These are phyloP conservation scores for Glaucopsyche alexis DNA, from an alignment of 2,888 invertebrate species.

Conservation along the genomic window DNA sequence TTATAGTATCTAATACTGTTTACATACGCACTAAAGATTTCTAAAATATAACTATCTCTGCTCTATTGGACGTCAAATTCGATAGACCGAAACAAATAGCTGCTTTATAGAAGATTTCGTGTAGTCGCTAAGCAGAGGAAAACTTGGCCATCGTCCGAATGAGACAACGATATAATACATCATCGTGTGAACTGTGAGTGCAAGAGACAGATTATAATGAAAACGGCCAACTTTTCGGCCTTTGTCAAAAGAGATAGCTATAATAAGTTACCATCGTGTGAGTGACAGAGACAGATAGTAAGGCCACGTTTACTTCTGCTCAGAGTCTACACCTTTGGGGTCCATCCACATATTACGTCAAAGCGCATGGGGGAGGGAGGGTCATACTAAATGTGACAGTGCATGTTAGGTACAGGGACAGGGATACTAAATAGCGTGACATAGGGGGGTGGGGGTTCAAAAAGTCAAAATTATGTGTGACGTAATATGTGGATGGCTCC, in stretches of 20 bases:
- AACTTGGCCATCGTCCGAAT: background rate
- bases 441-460: no score
- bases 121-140: background rate
- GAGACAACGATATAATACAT: background rate
- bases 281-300: background rate
- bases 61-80: constrained; percentile 25
- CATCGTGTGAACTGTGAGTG: background rate
- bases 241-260: background rate
- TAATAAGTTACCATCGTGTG: background rate
- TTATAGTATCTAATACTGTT: constrained; percentile 18
- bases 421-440: no score
- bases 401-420: no score
- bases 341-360: no score
- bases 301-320: background rate
- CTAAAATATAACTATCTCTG: constrained; percentile 14
- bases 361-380: no score
- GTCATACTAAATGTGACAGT: no score
- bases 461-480: no score
- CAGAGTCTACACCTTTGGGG: background rate
- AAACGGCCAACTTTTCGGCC: background rate
- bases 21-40: constrained; percentile 24
- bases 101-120: background rate
- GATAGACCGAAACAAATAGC: constrained; percentile 8
- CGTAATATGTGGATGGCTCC: no score
- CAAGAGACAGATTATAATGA: background rate